phyloP scores from a whole-genome alignment of 1,140 invertebrate genomes.

The Tetramorium simillimum region DNA sequence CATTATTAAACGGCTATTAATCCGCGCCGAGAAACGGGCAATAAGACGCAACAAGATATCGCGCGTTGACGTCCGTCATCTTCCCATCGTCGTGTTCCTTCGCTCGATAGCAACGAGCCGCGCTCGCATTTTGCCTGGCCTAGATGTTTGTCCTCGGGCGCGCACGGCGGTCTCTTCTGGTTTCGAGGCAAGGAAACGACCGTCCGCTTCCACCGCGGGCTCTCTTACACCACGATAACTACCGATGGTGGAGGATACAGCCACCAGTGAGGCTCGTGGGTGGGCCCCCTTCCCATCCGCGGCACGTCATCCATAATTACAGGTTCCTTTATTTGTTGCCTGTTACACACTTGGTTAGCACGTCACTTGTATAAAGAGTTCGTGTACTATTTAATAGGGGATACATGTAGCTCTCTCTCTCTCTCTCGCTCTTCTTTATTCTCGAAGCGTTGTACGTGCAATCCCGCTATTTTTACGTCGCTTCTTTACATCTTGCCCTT shows the following conservation, averaged over 20 bases:
- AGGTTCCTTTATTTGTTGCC: conserved; percentile 85
- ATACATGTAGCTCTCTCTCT: conserved; percentile 38
- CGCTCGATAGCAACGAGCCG: background rate
- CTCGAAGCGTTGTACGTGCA: background rate
- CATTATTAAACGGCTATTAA: conserved; percentile 55
- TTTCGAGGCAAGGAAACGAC: conserved; percentile 12
- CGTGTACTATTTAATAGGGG: conserved; percentile 71
- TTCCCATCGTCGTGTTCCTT: background rate
- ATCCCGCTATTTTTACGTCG: background rate
- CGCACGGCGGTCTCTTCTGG: conserved; percentile 9
- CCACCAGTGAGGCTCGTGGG: conserved; percentile 76
- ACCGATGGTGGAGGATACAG: conserved; percentile 46
- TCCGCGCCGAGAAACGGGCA: background rate
- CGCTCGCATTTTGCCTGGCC: conserved; percentile 14
- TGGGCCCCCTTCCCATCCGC: conserved; percentile 76
- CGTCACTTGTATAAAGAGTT: conserved; percentile 84
- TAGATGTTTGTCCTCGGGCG: conserved; percentile 56
- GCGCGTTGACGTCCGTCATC: background rate
- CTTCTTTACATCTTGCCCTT: background rate
- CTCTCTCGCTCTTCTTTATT: too few relatives aligned
- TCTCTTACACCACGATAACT: background rate
- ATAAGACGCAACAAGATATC: conserved; percentile 26
- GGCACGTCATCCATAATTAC: conserved; percentile 83
- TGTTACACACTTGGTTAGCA: conserved; percentile 85
- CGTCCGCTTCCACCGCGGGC: background rate